These are phyloP conservation scores for Myiozetetes cayanensis DNA, from an alignment of 2,113 vertebrate genomes.

Conservation along the genomic window DNA sequence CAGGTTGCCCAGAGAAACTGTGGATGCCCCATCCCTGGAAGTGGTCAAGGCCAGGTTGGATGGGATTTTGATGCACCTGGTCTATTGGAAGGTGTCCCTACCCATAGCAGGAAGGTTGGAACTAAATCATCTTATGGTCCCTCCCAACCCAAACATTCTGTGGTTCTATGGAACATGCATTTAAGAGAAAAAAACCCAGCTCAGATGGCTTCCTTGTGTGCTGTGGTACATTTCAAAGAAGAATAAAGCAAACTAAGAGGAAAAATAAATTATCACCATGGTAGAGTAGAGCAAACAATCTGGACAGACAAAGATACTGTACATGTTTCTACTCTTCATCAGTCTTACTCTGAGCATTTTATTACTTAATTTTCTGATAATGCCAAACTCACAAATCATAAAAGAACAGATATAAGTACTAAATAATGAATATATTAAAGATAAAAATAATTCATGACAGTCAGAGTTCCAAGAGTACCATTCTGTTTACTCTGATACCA, in stretches of 20 bases:
- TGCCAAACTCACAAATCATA: not conserved
- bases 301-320: not conserved
- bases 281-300: not conserved
- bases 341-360: not conserved
- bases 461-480: not conserved
- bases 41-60: too few species aligned
- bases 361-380: constrained; percentile 30
- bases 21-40: not conserved
- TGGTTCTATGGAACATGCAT: not conserved
- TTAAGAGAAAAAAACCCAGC: not conserved
- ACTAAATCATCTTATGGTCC: not conserved
- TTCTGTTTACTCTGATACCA: constrained; percentile 29
- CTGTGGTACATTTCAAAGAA: not conserved
- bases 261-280: not conserved
- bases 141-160: not conserved
- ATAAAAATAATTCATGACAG: not conserved
- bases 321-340: not conserved
- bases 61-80: not conserved
- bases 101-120: not conserved
- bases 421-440: constrained; percentile 10
- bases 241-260: not conserved
- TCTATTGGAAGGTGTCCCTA: not conserved
- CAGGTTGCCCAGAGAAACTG: not conserved
- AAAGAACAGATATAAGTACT: not conserved
- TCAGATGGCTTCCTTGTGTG: not conserved